phyloP scores from a whole-genome alignment of 2,113 vertebrate genomes.

The Craseonycteris thonglongyai region DNA sequence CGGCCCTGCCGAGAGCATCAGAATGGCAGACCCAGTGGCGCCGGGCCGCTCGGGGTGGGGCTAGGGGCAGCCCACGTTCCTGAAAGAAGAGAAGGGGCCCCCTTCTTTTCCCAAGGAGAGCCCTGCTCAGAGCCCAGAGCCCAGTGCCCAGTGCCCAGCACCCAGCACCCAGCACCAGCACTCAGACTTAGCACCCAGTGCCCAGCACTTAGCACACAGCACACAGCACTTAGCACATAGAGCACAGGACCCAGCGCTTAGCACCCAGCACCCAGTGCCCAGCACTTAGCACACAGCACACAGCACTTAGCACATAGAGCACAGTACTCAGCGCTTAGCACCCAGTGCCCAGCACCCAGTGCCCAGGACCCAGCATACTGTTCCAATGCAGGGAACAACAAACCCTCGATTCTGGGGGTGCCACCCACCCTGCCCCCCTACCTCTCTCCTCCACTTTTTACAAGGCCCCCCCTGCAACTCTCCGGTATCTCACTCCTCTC shows the following conservation, averaged over 20 bases:
- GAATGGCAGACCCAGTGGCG: constrained; percentile 65
- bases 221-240: too few species aligned
- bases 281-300: neutral
- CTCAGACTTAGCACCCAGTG: too few species aligned
- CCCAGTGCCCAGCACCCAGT: too few species aligned
- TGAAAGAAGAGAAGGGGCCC: neutral
- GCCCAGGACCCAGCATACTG: too few species aligned
- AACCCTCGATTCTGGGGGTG: neutral
- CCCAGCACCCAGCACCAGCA: neutral
- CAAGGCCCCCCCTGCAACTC: neutral
- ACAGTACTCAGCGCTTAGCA: too few species aligned
- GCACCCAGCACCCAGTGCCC: accelerated
- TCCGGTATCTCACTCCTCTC: neutral
- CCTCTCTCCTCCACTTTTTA: neutral
- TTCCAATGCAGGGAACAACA: neutral
- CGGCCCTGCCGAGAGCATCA: constrained; percentile 78
- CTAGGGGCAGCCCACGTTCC: neutral
- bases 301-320: too few species aligned
- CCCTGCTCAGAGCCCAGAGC: accelerated
- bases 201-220: too few species aligned
- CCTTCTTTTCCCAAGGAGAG: neutral
- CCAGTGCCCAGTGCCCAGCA: neutral
- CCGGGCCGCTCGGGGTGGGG: neutral
- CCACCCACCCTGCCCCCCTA: neutral
- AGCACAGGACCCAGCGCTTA: too few species aligned